Evolutionary conservation across 2,113 vertebrate species (phyloP).

Genomic region (Hemicordylus capensis): DNA sequence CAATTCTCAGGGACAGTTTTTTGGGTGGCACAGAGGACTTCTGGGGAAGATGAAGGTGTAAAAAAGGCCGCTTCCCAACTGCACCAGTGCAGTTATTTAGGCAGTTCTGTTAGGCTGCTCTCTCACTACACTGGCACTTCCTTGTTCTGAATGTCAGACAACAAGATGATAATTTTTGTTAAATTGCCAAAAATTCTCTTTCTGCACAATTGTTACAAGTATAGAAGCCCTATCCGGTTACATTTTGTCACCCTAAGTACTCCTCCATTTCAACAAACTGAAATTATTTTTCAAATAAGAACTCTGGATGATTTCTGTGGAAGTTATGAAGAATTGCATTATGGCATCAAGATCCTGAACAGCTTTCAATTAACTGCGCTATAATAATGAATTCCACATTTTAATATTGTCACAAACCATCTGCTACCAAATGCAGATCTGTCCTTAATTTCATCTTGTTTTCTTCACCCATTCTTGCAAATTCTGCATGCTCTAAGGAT

Average conservation of each 20-base stretch:
- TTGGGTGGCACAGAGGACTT: no score
- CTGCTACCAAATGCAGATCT: neutral
- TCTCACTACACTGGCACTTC: no score
- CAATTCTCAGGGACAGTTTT: no score
- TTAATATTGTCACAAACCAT: neutral
- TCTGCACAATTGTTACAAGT: no score
- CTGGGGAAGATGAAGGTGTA: no score
- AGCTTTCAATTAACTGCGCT: neutral
- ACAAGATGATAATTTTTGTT: no score
- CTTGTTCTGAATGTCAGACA: no score
- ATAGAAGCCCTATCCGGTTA: no score
- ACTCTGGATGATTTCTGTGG: neutral
- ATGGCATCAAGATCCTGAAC: neutral
- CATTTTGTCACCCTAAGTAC: no score
- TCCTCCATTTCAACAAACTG: neutral
- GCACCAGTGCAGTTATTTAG: no score
- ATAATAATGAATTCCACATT: neutral
- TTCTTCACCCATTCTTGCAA: neutral
- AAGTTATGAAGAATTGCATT: neutral
- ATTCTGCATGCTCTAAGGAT: neutral
- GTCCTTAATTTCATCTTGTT: neutral
- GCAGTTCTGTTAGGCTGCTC: no score
- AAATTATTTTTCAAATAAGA: neutral
- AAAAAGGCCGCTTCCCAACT: no score
- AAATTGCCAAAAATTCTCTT: neutral